A percentile compares a stretch with the other conserved stretches of the same genome.
phyloP scores from a whole-genome alignment of 2,113 vertebrate species.

The Lipotes vexillifer region DNA sequence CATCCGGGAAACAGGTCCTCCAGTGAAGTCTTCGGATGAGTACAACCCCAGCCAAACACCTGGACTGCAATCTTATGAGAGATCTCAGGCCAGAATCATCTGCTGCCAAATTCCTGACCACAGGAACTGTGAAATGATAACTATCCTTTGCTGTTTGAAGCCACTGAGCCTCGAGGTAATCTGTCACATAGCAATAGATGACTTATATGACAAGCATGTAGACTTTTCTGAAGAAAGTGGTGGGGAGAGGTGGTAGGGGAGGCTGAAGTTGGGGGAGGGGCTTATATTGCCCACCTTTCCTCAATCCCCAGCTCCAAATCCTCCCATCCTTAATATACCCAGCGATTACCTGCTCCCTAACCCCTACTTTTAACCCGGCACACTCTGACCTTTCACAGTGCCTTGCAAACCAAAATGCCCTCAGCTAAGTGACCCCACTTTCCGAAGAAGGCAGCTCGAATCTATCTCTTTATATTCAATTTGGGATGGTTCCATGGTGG shows the following conservation, averaged over 20 bases:
- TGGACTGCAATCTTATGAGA: background rate
- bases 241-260: background rate
- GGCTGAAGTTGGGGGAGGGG: too few species aligned
- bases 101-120: background rate
- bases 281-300: background rate
- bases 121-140: background rate
- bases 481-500: background rate
- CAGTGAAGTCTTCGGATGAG: background rate
- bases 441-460: background rate
- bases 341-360: background rate
- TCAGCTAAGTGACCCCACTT: fast-evolving
- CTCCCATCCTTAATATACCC: background rate
- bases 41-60: background rate
- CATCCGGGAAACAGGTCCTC: background rate
- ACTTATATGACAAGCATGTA: background rate
- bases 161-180: background rate
- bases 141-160: background rate
- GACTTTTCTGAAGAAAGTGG: background rate
- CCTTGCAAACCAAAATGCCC: background rate
- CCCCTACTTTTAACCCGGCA: background rate
- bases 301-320: background rate
- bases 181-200: background rate
- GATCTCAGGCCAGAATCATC: background rate
- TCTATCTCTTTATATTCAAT: background rate
- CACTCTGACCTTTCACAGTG: background rate